phyloP scores from a whole-genome alignment of 92 coral and sea anemone genomes.

The Pocillopora grandis region DNA sequence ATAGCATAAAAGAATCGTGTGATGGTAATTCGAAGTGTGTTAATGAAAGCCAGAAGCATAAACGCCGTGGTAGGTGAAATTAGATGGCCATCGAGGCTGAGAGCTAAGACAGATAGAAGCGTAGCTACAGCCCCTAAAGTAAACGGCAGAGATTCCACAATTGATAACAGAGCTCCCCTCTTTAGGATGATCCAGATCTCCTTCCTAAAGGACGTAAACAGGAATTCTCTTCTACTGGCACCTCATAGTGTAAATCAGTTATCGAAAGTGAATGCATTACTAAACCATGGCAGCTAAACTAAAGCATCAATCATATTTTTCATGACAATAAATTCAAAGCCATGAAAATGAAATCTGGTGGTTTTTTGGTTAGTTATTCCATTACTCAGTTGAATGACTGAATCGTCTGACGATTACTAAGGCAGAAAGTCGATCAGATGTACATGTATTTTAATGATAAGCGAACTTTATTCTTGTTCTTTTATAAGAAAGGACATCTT shows the following conservation, averaged over 20 bases:
- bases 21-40: not conserved
- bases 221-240: not conserved
- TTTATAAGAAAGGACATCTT: too few species aligned
- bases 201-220: not conserved
- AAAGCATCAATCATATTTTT: too few species aligned
- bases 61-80: slow-evolving; percentile 22
- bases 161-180: slow-evolving; percentile 18
- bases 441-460: too few species aligned
- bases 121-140: slow-evolving; percentile 7
- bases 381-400: too few species aligned
- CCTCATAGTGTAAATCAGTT: not conserved
- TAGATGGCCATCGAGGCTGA: not conserved
- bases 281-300: too few species aligned
- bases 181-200: slow-evolving; percentile 14
- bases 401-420: too few species aligned
- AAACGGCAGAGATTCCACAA: slow-evolving; percentile 11
- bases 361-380: too few species aligned
- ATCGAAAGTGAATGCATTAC: not conserved
- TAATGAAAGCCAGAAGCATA: slow-evolving; percentile 23
- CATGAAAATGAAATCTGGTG: too few species aligned
- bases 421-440: too few species aligned
- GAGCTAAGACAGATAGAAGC: not conserved
- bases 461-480: too few species aligned
- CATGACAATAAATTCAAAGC: too few species aligned
- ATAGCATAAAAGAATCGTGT: not conserved